These are phyloP conservation scores for Poecile montanus DNA, from an alignment of 2,797 vertebrate species.

Conservation along the genomic window DNA sequence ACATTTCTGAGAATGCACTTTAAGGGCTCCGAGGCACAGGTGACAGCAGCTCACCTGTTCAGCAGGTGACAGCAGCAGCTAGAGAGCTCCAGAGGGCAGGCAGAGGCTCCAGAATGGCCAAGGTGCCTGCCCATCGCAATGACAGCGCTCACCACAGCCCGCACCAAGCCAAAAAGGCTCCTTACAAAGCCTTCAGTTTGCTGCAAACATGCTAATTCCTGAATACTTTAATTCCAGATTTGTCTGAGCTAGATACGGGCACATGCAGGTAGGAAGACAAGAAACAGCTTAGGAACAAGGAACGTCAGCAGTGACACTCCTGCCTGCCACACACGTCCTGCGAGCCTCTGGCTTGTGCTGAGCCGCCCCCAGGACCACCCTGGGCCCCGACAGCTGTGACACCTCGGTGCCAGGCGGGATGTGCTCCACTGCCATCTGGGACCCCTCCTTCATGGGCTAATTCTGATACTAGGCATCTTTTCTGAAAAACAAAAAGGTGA, in stretches of 20 bases:
- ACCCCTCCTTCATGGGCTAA: accelerated
- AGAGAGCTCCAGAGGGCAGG: neutral
- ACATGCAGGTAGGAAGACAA: neutral
- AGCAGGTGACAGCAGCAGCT: too few species aligned
- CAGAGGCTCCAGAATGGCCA: accelerated
- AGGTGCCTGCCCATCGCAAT: accelerated
- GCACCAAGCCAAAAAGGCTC: neutral
- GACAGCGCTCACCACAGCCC: neutral
- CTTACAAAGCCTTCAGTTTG: neutral
- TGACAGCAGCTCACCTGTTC: neutral
- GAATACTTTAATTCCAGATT: neutral
- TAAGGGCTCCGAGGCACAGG: accelerated
- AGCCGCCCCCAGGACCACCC: accelerated
- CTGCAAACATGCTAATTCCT: neutral
- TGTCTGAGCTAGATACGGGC: neutral
- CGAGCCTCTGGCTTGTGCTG: accelerated
- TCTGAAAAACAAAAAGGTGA: neutral
- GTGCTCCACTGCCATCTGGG: accelerated
- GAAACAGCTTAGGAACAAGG: neutral
- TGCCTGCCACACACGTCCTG: accelerated
- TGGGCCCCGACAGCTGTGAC: neutral
- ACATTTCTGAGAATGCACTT: neutral
- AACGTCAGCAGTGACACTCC: neutral
- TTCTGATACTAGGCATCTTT: accelerated
- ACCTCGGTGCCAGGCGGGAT: accelerated